Evolutionary conservation across 2,888 invertebrate genomes (phyloP), one percentile per base, ranked within the genome.

Genomic region (Polydrusus pterygomalis): DNA sequence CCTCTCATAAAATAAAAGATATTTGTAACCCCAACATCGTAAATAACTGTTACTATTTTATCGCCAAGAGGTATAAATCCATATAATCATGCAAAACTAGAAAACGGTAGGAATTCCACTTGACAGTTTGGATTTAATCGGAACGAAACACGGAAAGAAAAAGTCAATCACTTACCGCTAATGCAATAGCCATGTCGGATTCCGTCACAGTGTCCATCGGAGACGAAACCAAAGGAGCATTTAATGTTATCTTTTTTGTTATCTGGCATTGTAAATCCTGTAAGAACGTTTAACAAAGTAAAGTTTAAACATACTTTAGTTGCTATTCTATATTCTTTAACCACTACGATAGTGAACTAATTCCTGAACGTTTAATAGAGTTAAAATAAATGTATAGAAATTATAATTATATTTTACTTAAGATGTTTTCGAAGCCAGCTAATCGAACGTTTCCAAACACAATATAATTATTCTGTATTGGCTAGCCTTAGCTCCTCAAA

Each of bases 141-240:
- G 43, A 17, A 43, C 18, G 11, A 51, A 51, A 51, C 6, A 51
- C 15, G 3, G n/a, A 45, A 62, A 40, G 15, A 18, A 20, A 62
- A 62, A 54, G 25, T 54, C 30, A 54, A 54, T 40, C 77, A 89
- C 91, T 89, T 88, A 95, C 94, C 77, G 99, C 98, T 98, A 99
- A 98, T 2, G 98, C 96, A 83, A 99, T 97, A 15, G 99, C 99
- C 99, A 99, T 99, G 86, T 98, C 97, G 1, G 97, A 94, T 88
- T 99, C 99, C 10, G 99, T 99, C 13, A 99, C 99, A 0, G 99
- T 99, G 88, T 99, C 99, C 99, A 99, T 99, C 0, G 99, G 99
- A 0, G 98, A 98, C 0, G 98, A 98, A 0, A 99, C 96, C 11
- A 99, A 89, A 0, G 99, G 99, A 1, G 97, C 94, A 85, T 96